Conservation (phyloP, 2,797 vertebrate species). For the Crenuchus spilurus region DNA sequence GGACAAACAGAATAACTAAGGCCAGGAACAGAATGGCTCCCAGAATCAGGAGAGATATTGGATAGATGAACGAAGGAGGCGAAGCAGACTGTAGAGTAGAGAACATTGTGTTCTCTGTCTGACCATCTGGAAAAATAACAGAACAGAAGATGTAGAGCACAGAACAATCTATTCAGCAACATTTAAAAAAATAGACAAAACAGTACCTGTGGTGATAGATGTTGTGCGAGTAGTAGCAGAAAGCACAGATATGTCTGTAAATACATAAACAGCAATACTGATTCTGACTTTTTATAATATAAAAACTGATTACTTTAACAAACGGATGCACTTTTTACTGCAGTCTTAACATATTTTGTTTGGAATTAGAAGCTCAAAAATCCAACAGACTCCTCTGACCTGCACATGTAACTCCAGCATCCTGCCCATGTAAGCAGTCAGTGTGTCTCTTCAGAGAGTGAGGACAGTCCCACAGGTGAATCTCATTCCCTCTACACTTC, state of each 20-base stretch:
- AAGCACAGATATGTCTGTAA: not conserved
- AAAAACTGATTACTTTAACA: too few relatives aligned
- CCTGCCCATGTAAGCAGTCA: not conserved
- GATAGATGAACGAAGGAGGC: not conserved
- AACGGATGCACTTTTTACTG: too few relatives aligned
- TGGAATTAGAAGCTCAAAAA: not conserved
- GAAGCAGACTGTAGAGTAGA: not conserved
- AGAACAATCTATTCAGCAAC: not conserved
- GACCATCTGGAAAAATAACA: not conserved
- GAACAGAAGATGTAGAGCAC: not conserved
- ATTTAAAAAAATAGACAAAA: not conserved
- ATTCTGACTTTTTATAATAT: too few relatives aligned
- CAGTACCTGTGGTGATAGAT: not conserved
- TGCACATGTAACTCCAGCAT: not conserved
- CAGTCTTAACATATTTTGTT: not conserved
- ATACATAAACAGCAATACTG: not conserved
- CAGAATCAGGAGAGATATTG: slow-evolving; percentile 4
- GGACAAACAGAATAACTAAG: slow-evolving; percentile 18
- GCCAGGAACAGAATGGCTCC: slow-evolving; percentile 13
- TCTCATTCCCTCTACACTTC: slow-evolving; percentile 6
- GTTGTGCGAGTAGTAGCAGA: not conserved
- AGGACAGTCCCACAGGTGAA: slow-evolving; percentile 4
- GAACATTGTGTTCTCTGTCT: not conserved
- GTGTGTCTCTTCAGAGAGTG: slow-evolving; percentile 1
- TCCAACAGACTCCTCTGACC: not conserved